Percentiles rank a stretch among this genome's conserved stretches.
Conservation (phyloP, 2,888 invertebrate genomes). For the Anagyrus pseudococci region DNA sequence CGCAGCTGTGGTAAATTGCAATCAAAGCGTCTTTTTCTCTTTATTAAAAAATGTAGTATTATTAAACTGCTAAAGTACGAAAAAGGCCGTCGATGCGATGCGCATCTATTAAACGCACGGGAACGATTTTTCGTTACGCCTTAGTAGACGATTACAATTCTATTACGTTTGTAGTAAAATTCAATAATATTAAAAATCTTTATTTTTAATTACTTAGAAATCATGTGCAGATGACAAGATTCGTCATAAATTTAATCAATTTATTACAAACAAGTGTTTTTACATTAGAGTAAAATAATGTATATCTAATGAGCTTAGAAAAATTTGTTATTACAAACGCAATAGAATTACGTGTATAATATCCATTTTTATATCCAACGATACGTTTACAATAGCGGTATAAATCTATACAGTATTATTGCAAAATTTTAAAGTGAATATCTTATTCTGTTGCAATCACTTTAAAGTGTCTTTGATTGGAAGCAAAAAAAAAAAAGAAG, state of each 20-base stretch:
- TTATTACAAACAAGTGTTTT: no score
- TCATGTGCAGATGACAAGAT: no score
- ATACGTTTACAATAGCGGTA: constrained; percentile 1
- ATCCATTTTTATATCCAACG: constrained; percentile 2
- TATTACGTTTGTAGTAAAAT: constrained; percentile 5
- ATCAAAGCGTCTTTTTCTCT: constrained; percentile 14
- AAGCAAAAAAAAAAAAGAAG: constrained; percentile 14
- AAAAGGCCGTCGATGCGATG: constrained; percentile 24
- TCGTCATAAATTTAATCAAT: no score
- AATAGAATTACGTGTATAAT: constrained; percentile 7
- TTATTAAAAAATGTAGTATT: constrained; percentile 13
- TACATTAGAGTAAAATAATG: no score
- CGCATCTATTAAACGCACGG: constrained; percentile 4
- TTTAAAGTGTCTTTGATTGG: constrained; percentile 15
- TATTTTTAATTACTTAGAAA: constrained; percentile 6
- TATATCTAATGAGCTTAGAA: no score
- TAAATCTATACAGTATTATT: constrained; percentile 17
- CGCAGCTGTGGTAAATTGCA: constrained; percentile 2
- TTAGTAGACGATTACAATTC: constrained; percentile 9
- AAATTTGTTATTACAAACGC: not conserved
- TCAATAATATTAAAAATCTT: constrained; percentile 3
- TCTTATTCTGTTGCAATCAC: constrained; percentile 3
- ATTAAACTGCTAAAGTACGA: constrained; percentile 21
- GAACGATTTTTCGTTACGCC: constrained; percentile 6
- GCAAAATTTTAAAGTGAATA: constrained; percentile 11